Evolutionary conservation across 2,113 vertebrate genomes (phyloP).

Genomic region (Dasypus novemcinctus): DNA sequence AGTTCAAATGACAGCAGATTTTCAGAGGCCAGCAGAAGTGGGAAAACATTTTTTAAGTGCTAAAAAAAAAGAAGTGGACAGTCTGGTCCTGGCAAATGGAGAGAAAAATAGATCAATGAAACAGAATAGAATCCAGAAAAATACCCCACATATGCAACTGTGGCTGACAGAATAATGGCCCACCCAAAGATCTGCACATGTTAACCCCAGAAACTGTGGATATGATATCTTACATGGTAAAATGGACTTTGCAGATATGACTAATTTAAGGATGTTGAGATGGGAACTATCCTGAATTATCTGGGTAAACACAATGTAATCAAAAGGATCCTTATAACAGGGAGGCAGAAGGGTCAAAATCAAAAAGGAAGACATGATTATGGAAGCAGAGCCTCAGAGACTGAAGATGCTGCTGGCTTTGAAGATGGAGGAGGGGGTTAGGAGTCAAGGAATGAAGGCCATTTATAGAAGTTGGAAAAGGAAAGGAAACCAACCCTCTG

Average conservation of each 20-base stretch:
- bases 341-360: background rate
- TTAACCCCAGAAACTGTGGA: background rate
- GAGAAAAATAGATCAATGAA: background rate
- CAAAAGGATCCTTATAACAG: background rate
- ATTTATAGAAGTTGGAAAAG: background rate
- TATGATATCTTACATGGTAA: background rate
- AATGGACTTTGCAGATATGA: background rate
- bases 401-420: background rate
- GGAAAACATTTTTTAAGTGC: no score
- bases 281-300: background rate
- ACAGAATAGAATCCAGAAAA: background rate
- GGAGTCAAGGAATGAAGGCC: background rate
- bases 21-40: background rate
- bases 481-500: background rate
- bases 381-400: background rate
- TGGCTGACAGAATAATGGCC: background rate
- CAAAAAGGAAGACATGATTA: background rate
- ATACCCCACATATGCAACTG: background rate
- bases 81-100: no score
- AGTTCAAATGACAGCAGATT: constrained; percentile 12
- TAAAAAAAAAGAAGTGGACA: background rate
- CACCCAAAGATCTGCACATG: background rate
- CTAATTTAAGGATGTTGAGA: background rate
- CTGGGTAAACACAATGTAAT: background rate
- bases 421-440: background rate